phyloP scores from a whole-genome alignment of 1,140 invertebrate species.

The Meloidogyne chitwoodi region DNA sequence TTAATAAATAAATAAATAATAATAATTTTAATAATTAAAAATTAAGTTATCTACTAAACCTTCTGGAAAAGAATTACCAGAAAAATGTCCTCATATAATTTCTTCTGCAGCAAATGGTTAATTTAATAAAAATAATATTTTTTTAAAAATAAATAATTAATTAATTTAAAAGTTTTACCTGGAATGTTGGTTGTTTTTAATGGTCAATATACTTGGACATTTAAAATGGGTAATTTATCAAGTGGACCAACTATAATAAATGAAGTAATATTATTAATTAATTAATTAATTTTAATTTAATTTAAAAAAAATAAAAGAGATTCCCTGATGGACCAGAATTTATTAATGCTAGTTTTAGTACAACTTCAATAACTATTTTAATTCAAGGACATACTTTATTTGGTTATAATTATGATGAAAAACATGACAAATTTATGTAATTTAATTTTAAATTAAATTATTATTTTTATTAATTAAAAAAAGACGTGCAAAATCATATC shows the following conservation, averaged over 20 bases:
- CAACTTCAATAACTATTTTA: constrained; percentile 29
- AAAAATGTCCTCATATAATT: neutral
- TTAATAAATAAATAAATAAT: neutral
- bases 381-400: constrained; percentile 38
- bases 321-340: constrained; percentile 31
- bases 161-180: neutral
- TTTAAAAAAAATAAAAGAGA: neutral
- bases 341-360: constrained; percentile 36
- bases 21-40: neutral
- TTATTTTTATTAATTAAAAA: neutral
- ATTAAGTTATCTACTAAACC: neutral
- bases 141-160: too few species aligned
- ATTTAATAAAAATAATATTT: neutral
- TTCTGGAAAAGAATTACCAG: neutral
- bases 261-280: neutral
- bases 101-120: constrained; percentile 3
- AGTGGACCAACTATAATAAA: neutral
- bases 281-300: too few species aligned
- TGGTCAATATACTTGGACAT: neutral
- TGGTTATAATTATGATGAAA: constrained; percentile 27
- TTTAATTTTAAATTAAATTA: neutral
- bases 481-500: constrained; percentile 21
- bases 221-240: neutral
- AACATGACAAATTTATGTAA: constrained; percentile 27
- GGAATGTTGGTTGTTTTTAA: neutral